Evolutionary conservation across 92 coral and sea anemone species (phyloP).

Genomic region (Bergia puertoricense): DNA sequence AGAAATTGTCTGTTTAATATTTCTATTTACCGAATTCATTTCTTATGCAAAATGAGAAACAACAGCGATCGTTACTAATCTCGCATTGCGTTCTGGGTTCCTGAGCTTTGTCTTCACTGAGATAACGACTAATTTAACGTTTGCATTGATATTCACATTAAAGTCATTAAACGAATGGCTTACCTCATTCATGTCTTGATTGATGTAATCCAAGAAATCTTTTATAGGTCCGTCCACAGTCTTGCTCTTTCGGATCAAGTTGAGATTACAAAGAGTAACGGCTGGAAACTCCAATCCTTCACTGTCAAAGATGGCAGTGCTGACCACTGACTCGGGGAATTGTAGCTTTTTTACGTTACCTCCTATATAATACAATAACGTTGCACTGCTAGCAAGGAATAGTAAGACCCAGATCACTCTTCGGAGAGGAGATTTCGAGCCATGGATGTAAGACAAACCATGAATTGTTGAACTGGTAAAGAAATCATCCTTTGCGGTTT

Average conservation of each 20-base stretch:
- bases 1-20: too few relatives aligned
- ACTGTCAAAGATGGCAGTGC: neutral
- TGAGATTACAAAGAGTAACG: slow-evolving; percentile 7
- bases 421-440: neutral
- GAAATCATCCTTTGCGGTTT: slow-evolving; percentile 1
- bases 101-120: too few relatives aligned
- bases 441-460: slow-evolving; percentile 24
- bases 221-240: neutral
- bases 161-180: neutral
- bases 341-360: neutral
- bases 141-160: neutral
- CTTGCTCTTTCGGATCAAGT: slow-evolving; percentile 23
- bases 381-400: neutral
- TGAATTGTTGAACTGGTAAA: slow-evolving; percentile 1
- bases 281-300: slow-evolving; percentile 28
- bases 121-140: neutral
- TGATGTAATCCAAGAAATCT: neutral
- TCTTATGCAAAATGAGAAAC: too few relatives aligned
- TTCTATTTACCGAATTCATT: too few relatives aligned
- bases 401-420: neutral
- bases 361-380: too few relatives aligned
- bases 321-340: neutral
- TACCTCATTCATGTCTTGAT: neutral
- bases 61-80: too few relatives aligned
- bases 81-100: too few relatives aligned